Base-by-base conservation (phyloP, 2,113 vertebrate species). In the Serinus canaria region DNA sequence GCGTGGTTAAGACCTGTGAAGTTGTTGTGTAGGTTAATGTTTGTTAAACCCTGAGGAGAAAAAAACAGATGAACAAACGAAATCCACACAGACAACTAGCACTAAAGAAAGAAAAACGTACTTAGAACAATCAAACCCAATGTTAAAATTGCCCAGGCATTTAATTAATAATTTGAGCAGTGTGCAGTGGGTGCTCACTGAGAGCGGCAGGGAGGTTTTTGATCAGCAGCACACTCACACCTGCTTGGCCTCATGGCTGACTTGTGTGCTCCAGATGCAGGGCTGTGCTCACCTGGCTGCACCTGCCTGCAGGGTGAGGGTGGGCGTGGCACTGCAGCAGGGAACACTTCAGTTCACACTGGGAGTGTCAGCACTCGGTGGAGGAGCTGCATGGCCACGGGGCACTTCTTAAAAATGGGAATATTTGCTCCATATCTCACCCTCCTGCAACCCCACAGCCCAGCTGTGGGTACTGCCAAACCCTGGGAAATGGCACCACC, bases 271-370 rank as follows among this genome's bases (percentile, higher is more conserved):
- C 21, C 6, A 3, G 72, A 3, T 13, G 3, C 23, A 8, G 13
- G 72, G n/a, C 15, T 43, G 18, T 6, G 79, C 62, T 47, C 63
- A 31, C 30, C 70, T 82, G 78, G 68, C 68, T 66, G 50, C 18
- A 5, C 25, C 58, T 47, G 30, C 4, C 35, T 31, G 10, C 18
- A 19, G 35, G 84, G 7, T 27, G 21, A 35, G 30, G 21, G 11
- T 9, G 18, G 27, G 30, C 0, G 0, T 21, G 11, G 9, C 30
- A 3, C 5, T n/a, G 41, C 59, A 15, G 11, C 0, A 2, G 15
- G 62, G 20, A 20, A 3, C 15, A 2, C 7, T 53, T 8, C 13
- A 7, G 15, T 6, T 39, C 19, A 0, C 6, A 4, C 21, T 6
- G 59, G 11, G 15, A 2, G n/a, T 5, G 11, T 3, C 3, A 11